Conservation (phyloP, 2,888 invertebrate species). For the Chrysotoxum bicinctum region DNA sequence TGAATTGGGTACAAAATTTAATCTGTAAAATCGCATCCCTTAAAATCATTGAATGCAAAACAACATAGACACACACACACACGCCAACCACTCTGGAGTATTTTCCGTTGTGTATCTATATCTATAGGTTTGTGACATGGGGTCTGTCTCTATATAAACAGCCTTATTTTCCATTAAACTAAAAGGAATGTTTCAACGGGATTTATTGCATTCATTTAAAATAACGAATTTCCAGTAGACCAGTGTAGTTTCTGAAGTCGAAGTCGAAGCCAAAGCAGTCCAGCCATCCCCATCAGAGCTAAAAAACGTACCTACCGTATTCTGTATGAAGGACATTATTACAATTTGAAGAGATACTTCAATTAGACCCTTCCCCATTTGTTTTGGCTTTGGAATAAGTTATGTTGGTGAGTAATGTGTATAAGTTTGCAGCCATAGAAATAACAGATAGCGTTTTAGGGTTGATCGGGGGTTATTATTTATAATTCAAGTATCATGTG, state of each 20-base stretch:
- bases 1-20: slow-evolving; percentile 1
- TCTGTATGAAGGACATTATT: slow-evolving; percentile 23
- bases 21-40: slow-evolving; percentile 46
- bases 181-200: slow-evolving; percentile 55
- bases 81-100: background rate
- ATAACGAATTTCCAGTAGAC: slow-evolving; percentile 42
- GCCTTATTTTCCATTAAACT: slow-evolving; percentile 64
- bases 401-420: background rate
- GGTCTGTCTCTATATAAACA: slow-evolving; percentile 11
- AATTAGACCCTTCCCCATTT: slow-evolving; percentile 37
- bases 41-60: background rate
- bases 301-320: background rate
- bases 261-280: background rate
- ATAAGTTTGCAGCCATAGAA: background rate
- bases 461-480: background rate
- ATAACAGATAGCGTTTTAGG: background rate
- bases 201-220: slow-evolving; percentile 66
- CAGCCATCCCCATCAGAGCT: background rate
- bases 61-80: too few species aligned
- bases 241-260: background rate
- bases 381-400: background rate
- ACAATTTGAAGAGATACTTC: slow-evolving; percentile 46
- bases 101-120: background rate
- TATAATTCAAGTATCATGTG: slow-evolving; percentile 10
- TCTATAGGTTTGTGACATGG: background rate